Evolutionary conservation across 2,888 invertebrate genomes (phyloP).

Genomic region (Polydrusus cervinus): DNA sequence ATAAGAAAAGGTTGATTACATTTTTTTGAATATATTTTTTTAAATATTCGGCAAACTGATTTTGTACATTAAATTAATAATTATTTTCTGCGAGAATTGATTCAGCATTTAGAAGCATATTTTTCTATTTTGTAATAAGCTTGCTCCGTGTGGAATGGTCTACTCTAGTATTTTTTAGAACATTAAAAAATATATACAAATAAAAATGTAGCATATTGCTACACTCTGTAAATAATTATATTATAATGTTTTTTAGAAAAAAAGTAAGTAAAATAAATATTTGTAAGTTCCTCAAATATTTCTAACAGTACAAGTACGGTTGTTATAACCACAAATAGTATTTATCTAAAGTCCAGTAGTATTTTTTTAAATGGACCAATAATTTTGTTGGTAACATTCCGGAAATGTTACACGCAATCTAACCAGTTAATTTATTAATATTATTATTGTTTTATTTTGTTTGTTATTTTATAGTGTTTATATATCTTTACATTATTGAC

Average conservation of each 20-base stretch:
- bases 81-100: no score
- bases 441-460: constrained; percentile 44
- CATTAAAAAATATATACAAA: constrained; percentile 37
- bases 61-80: no score
- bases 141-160: constrained; percentile 2
- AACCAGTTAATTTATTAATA: constrained; percentile 54
- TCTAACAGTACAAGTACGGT: constrained; percentile 56
- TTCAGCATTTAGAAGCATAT: neutral
- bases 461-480: constrained; percentile 53
- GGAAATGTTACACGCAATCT: constrained; percentile 32
- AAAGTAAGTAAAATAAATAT: constrained; percentile 54
- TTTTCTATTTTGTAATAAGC: neutral
- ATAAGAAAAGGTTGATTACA: no score
- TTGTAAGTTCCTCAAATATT: constrained; percentile 55
- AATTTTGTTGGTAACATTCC: constrained; percentile 20
- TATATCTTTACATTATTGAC: constrained; percentile 31
- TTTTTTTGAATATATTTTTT: no score
- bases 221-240: constrained; percentile 59
- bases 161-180: constrained; percentile 34
- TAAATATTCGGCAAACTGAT: no score
- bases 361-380: constrained; percentile 57
- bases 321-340: constrained; percentile 50
- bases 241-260: constrained; percentile 61
- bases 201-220: constrained; percentile 62
- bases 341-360: constrained; percentile 52